These are phyloP conservation scores for Pseudocheirus occidentalis DNA, from an alignment of 2,797 vertebrate genomes.

Conservation along the genomic window DNA sequence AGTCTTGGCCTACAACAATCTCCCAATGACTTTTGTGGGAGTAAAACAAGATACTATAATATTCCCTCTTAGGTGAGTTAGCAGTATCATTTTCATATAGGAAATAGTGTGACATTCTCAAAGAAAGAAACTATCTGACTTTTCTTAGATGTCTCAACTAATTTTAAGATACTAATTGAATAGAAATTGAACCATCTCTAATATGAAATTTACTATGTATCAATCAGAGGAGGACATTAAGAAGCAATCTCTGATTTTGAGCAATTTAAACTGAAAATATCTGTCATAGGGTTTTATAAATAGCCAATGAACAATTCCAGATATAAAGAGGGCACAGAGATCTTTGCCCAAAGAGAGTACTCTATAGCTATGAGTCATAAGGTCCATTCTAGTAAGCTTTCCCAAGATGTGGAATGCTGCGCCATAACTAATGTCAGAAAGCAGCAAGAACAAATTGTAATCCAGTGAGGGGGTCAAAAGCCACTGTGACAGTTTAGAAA, in stretches of 20 bases:
- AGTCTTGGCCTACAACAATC: no score
- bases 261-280: not conserved
- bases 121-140: not conserved
- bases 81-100: not conserved
- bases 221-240: not conserved
- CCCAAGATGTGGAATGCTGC: not conserved
- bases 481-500: slow-evolving; percentile 78
- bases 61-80: not conserved
- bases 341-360: slow-evolving; percentile 48
- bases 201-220: not conserved
- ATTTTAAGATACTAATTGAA: not conserved
- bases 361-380: slow-evolving; percentile 52
- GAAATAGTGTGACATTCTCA: not conserved
- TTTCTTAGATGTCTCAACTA: not conserved
- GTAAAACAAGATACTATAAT: no score
- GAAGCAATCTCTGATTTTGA: not conserved
- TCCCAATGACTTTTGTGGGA: no score
- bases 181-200: not conserved
- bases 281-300: not conserved
- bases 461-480: slow-evolving; percentile 80
- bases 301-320: not conserved
- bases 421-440: slow-evolving; percentile 50
- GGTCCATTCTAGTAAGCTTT: not conserved
- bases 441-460: slow-evolving; percentile 63
- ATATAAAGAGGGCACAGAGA: slow-evolving; percentile 20